Evolutionary conservation across 2,113 vertebrate species (phyloP).

Genomic region (cattle (Bos taurus)): DNA sequence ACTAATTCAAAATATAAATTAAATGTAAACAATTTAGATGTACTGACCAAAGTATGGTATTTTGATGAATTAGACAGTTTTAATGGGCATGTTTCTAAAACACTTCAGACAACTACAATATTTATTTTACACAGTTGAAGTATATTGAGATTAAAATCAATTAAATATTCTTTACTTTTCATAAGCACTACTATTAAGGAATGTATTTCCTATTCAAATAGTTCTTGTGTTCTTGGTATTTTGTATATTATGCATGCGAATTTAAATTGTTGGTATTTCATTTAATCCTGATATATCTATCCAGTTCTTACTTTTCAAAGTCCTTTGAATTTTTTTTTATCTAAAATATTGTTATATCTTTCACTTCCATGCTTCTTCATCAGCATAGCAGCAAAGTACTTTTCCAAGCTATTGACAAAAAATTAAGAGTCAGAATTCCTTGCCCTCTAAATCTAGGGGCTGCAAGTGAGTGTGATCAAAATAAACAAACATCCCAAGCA

Average conservation of each 20-base stretch:
- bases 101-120: not conserved
- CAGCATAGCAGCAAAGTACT: not conserved
- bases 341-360: not conserved
- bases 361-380: not conserved
- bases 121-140: not conserved
- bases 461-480: not conserved
- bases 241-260: not conserved
- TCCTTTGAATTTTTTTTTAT: not conserved
- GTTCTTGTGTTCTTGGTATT: not conserved
- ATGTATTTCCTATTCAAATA: not conserved
- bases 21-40: not conserved
- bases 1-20: not conserved
- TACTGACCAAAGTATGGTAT: not conserved
- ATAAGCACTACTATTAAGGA: not conserved
- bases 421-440: not conserved
- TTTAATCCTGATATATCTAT: not conserved
- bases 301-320: not conserved
- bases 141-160: not conserved
- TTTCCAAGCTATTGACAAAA: not conserved
- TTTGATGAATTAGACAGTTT: not conserved
- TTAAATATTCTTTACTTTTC: not conserved
- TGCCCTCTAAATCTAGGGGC: not conserved
- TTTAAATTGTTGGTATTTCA: not conserved
- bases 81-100: not conserved
- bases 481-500: not conserved